These are phyloP conservation scores for Ctenomys sociabilis DNA, from an alignment of 2,113 vertebrate genomes.

Conservation along the genomic window DNA sequence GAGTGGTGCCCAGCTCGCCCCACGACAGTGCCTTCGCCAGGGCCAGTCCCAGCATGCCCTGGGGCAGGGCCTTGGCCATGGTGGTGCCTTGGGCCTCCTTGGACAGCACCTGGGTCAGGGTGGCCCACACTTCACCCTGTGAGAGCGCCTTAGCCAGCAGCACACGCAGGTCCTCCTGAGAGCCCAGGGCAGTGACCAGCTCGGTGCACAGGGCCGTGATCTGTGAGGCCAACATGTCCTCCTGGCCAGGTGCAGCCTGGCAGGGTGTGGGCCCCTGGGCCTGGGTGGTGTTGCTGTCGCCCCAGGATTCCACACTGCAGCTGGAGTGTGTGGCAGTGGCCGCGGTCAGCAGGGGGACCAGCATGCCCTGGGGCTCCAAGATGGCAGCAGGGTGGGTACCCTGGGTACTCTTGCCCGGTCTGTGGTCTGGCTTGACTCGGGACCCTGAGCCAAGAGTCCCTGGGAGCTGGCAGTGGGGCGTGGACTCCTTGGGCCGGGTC, in stretches of 20 bases:
- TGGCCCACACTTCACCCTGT: slow-evolving; percentile 39
- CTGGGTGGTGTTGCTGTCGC: neutral
- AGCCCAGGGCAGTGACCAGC: neutral
- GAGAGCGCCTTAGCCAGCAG: slow-evolving; percentile 63
- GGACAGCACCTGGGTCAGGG: slow-evolving; percentile 66
- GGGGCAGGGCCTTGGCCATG: slow-evolving; percentile 53
- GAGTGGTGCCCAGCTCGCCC: neutral
- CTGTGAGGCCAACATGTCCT: slow-evolving; percentile 23
- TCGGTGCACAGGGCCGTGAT: slow-evolving; percentile 46
- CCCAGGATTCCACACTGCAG: slow-evolving; percentile 55
- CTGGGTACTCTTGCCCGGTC: neutral
- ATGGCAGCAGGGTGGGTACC: neutral
- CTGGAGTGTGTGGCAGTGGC: neutral
- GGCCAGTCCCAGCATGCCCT: slow-evolving; percentile 51
- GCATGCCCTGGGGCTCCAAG: neutral
- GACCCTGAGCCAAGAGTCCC: neutral
- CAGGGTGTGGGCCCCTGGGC: accelerated
- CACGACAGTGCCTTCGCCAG: slow-evolving; percentile 57
- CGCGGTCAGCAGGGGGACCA: neutral
- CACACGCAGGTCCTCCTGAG: slow-evolving; percentile 54
- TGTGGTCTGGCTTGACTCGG: neutral
- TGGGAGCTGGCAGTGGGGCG: neutral
- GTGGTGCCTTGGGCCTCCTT: slow-evolving; percentile 55
- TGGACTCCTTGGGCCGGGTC: neutral
- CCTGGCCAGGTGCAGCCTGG: neutral